Conservation (phyloP, 2,888 invertebrate genomes). For the Deilephila elpenor region DNA sequence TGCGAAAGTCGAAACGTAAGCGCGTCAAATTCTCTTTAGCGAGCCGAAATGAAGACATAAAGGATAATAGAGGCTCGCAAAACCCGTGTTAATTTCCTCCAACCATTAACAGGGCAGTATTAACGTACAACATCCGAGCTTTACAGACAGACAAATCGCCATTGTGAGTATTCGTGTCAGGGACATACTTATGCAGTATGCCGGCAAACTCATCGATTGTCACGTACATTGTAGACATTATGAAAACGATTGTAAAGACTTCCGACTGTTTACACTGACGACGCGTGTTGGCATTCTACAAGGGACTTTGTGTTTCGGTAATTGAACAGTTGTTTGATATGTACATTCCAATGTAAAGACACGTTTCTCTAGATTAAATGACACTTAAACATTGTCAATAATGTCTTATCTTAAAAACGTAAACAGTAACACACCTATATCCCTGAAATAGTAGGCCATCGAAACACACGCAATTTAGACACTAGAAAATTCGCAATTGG, state of each 20-base stretch:
- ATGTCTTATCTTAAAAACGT: constrained; percentile 3
- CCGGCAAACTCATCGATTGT: constrained; percentile 52
- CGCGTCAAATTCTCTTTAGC: constrained; percentile 43
- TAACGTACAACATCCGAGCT: constrained; percentile 61
- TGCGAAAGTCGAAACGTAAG: constrained; percentile 50
- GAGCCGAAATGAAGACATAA: constrained; percentile 71
- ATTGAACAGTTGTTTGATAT: constrained; percentile 21
- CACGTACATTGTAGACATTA: constrained; percentile 61
- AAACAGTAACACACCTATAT: background rate
- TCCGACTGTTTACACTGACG: constrained; percentile 43
- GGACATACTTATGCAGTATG: constrained; percentile 50
- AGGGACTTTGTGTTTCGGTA: constrained; percentile 23
- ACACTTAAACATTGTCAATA: constrained; percentile 14
- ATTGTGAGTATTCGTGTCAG: constrained; percentile 69
- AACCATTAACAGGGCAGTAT: constrained; percentile 67
- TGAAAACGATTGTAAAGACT: constrained; percentile 54
- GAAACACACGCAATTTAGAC: background rate
- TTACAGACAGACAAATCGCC: constrained; percentile 61
- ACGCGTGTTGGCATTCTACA: constrained; percentile 21
- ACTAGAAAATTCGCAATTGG: too few species aligned
- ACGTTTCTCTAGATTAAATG: constrained; percentile 7
- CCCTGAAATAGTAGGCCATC: background rate
- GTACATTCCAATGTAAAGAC: constrained; percentile 18
- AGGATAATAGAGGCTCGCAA: constrained; percentile 62
- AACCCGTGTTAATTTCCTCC: constrained; percentile 70